Conservation (phyloP, 2,113 vertebrate genomes). For the Urocolius indicus region DNA sequence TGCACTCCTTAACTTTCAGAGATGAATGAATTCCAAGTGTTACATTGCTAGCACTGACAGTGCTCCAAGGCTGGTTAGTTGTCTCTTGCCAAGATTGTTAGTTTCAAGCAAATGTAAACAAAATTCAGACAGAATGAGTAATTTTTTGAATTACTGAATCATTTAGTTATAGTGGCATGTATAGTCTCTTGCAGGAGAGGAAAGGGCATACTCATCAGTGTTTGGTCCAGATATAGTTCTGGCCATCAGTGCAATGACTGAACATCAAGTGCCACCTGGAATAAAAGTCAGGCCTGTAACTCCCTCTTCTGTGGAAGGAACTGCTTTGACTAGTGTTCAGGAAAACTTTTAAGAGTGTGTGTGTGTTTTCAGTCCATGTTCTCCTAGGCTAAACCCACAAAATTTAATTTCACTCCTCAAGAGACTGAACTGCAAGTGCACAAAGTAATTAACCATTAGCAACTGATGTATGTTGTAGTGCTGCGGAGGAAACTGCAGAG, state of each 20-base stretch:
- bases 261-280: background rate
- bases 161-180: background rate
- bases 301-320: background rate
- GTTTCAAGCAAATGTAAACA: background rate
- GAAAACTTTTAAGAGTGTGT: background rate
- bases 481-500: conserved; percentile 17
- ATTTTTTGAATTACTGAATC: background rate
- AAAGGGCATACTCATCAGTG: background rate
- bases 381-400: conserved; percentile 42
- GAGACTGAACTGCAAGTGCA: conserved; percentile 47
- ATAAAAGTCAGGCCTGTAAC: background rate
- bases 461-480: background rate
- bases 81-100: background rate
- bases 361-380: background rate
- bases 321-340: background rate
- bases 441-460: conserved; percentile 70
- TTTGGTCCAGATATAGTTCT: background rate
- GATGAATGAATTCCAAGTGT: background rate
- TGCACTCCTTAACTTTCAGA: background rate
- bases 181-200: background rate
- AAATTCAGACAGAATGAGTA: background rate
- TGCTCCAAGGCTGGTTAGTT: background rate
- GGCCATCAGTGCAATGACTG: background rate
- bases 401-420: conserved; percentile 64
- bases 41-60: background rate